Conservation (phyloP, 1,140 invertebrate species). For the Habropoda laboriosa region DNA sequence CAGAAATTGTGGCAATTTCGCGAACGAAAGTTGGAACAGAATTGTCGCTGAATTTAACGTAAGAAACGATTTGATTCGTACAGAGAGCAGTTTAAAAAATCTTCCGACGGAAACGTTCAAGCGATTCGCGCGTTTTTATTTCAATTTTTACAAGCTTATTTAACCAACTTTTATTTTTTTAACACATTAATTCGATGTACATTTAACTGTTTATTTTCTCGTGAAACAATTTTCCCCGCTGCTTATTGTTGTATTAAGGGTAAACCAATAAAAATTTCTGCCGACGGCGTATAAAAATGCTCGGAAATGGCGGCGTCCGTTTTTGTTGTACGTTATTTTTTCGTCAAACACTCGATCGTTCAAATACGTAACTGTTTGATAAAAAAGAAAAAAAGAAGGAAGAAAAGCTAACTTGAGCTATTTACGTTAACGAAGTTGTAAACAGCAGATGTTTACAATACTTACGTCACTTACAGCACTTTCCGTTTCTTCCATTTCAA, state of each 20-base stretch:
- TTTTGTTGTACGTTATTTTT: not conserved
- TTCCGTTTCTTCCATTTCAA: not conserved
- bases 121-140: not conserved
- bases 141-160: not conserved
- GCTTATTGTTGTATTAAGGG: not conserved
- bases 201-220: too few species aligned
- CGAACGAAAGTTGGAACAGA: not conserved
- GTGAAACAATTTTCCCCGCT: not conserved
- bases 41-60: not conserved
- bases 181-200: not conserved
- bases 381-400: not conserved
- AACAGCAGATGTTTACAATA: not conserved
- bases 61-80: not conserved
- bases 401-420: too few species aligned
- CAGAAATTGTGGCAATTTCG: not conserved
- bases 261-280: not conserved
- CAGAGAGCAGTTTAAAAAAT: not conserved
- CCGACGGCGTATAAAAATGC: slow-evolving; percentile 8
- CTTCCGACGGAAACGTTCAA: not conserved
- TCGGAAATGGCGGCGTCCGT: too few species aligned
- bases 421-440: not conserved
- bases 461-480: not conserved
- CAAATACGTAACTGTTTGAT: too few species aligned
- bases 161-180: not conserved
- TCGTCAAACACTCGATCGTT: not conserved